Base-by-base conservation (phyloP, 2,113 vertebrate genomes). In the Terrapene triunguis region DNA sequence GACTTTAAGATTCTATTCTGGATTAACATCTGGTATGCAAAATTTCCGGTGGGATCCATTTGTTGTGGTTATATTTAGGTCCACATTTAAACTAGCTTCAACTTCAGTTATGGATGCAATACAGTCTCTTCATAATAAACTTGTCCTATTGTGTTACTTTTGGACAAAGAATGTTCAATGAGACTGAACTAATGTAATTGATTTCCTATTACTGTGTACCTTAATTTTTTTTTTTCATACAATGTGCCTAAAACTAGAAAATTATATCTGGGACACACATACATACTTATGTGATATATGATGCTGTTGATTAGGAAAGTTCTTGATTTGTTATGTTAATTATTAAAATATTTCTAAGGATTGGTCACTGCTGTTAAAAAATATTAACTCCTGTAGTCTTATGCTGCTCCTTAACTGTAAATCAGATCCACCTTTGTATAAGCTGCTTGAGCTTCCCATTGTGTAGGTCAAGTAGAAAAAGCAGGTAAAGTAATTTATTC, bases 171-270 rank as follows among this genome's bases (percentile, higher is more conserved):
- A 22, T 1, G 13, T 57, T 91, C 0, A 0, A 35, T 42, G 80
- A 51, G n/a, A 14, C 25, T 1, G 74, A 35, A 21, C 6, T 4
- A 4, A 35, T 89, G 47, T 0, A 94, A 54, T 87, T 92, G 2
- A 96, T 96, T 96, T 96, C 92, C 95, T 94, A 91, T 10, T 96
- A 84, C 88, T 94, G 32, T 14, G 59, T 55, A 50, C 96, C 80
- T 8, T n/a, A 53, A 84, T 88, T 80, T 54, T 50, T 90, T 85
- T 16, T 93, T 90, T 94, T 93, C 12, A 17, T 85, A 93, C 47
- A 96, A 29, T 1, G 29, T 82, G 84, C 84, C 88, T 59, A 27
- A 42, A 84, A 89, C 53, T 50, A 84, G 87, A 72, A 53, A 1
- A 2, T 48, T 38, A 50, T 92, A 93, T 96, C 79, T 95, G 96